Evolutionary conservation across 2,113 vertebrate genomes (phyloP).

Genomic region (Chrysemys picta): DNA sequence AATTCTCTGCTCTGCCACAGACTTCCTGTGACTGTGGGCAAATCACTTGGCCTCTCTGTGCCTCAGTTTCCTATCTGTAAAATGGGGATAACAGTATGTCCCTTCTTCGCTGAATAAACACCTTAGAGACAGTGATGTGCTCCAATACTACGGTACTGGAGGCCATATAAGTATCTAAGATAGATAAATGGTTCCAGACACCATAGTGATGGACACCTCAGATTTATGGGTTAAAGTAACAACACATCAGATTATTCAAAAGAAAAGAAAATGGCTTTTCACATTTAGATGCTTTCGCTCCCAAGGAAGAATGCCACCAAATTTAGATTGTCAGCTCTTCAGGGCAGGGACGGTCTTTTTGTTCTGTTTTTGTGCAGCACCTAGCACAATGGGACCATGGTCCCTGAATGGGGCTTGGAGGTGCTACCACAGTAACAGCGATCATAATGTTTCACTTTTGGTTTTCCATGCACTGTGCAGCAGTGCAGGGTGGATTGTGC

Average conservation of each 20-base stretch:
- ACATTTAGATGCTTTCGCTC: neutral
- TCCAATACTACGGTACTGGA: accelerated
- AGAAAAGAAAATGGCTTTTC: accelerated
- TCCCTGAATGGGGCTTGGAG: accelerated
- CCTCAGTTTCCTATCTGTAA: neutral
- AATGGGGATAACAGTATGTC: neutral
- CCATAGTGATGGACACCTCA: neutral
- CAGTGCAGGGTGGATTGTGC: neutral
- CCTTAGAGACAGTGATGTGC: accelerated
- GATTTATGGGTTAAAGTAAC: neutral
- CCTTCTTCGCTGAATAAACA: accelerated
- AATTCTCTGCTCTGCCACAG: neutral
- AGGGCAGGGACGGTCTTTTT: neutral
- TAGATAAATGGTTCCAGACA: neutral
- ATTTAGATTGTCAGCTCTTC: accelerated
- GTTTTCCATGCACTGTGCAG: neutral
- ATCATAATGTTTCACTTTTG: neutral
- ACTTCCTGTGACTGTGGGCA: neutral
- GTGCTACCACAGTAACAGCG: neutral
- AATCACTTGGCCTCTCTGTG: neutral
- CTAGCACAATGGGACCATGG: accelerated
- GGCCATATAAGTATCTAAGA: neutral
- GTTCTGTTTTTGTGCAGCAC: accelerated
- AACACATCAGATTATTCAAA: accelerated
- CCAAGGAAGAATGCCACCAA: accelerated